Evolutionary conservation across 2,797 vertebrate species (phyloP), one percentile per base, ranked within the genome.

Genomic region (Cyprinodon diabolis): DNA sequence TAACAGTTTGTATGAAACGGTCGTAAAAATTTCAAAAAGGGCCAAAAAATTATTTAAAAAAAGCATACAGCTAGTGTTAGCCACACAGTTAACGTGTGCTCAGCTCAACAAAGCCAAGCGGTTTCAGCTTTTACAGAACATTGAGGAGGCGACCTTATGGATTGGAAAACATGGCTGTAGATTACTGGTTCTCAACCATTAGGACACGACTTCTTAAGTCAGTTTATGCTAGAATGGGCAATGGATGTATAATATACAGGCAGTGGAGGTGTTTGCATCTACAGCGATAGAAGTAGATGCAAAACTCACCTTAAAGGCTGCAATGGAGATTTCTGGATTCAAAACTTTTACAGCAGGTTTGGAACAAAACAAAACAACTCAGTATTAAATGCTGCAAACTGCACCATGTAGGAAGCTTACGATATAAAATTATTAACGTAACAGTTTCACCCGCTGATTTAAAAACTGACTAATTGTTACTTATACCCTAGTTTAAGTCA

Each of bases 311-410:
- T 48, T 49, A 62, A 49, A 25, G 3, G 1, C 19, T 23, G 3
- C n/a, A 10, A 13, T 45, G 15, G 25, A 47, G 57, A 30, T 65
- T 17, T 9, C 19, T 25, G 69, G 11, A 68, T 74, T 60, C 81
- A 84, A 83, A 86, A 75, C 81, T 82, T 89, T 93, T 86, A 91
- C 89, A 88, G 84, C 88, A 88, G 84, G 89, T 89, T 90, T 94
- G 88, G 85, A 92, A 92, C 88, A 87, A 82, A 63, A 76, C 81
- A 35, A 76, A 77, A 78, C 56, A 66, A 48, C 77, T 78, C 55
- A 69, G 73, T 85, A 40, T 86, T 68, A 81, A 85, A 78, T 80
- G 65, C 69, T 78, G 75, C 72, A 60, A 4, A 78, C 55, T 77
- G 63, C 83, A 84, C 58, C 57, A 48, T 74, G 62, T 78, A 80